phyloP scores from a whole-genome alignment of 2,797 vertebrate species.

The Siniperca scherzeri region DNA sequence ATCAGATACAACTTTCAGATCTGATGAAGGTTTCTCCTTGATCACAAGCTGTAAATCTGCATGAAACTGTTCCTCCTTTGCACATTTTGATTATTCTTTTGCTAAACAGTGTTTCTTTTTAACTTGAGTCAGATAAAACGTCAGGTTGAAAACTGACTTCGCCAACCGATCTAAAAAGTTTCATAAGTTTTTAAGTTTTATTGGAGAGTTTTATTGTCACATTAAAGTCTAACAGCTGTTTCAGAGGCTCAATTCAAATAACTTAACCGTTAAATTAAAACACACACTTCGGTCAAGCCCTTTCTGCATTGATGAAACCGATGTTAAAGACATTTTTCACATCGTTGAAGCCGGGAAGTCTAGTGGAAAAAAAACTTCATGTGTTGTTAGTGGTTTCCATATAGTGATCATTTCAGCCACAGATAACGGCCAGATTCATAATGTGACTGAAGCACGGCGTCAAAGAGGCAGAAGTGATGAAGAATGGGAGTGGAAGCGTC shows the following conservation, averaged over 20 bases:
- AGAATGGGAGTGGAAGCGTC: neutral
- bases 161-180: neutral
- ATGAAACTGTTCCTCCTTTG: neutral
- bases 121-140: neutral
- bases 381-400: neutral
- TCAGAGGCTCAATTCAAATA: neutral
- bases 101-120: neutral
- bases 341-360: neutral
- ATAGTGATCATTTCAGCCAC: neutral
- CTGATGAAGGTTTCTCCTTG: neutral
- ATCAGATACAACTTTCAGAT: neutral
- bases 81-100: neutral
- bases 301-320: neutral
- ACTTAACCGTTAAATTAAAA: neutral
- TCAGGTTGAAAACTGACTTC: neutral
- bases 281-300: neutral
- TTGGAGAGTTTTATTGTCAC: conserved; percentile 13
- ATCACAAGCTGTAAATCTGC: neutral
- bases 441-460: conserved; percentile 28
- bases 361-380: neutral
- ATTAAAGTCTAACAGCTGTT: conserved; percentile 2
- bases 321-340: neutral
- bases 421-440: neutral
- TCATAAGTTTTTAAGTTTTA: neutral
- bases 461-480: neutral